A percentile compares a stretch with the other conserved stretches of the same genome.
These are phyloP conservation scores for Brachyhypopomus gauderio DNA, from an alignment of 2,113 vertebrate species.

Conservation along the genomic window DNA sequence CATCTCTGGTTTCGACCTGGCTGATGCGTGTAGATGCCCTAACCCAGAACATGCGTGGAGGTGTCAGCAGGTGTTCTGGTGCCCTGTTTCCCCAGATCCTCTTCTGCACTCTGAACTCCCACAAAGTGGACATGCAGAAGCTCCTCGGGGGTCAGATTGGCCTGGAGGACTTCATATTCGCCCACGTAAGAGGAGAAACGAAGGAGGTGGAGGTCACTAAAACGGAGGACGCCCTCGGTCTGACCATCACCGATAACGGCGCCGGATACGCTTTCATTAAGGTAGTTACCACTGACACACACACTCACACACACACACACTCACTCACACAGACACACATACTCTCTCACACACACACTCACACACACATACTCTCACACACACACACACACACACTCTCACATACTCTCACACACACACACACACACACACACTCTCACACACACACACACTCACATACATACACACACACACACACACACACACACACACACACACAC, in stretches of 20 bases:
- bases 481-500: conserved; percentile 31
- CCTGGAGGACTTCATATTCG: conserved; percentile 96
- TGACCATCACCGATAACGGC: conserved; percentile 97
- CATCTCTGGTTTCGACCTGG: too few species aligned
- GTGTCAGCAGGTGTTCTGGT: background rate
- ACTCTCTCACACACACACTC: conserved; percentile 11
- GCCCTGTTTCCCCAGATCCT: conserved; percentile 80
- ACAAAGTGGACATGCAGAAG: conserved; percentile 99
- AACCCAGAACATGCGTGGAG: too few species aligned
- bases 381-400: conserved; percentile 21
- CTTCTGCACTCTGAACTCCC: conserved; percentile 96
- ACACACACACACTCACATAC: too few species aligned
- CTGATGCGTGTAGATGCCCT: too few species aligned
- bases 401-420: background rate
- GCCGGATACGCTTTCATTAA: conserved; percentile 97
- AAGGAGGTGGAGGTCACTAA: conserved; percentile 97
- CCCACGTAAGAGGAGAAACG: conserved; percentile 90
- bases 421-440: conserved; percentile 12
- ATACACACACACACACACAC: conserved; percentile 33
- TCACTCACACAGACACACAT: background rate
- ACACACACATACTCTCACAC: conserved; percentile 15
- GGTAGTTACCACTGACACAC: conserved; percentile 60
- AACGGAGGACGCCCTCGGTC: conserved; percentile 91
- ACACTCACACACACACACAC: conserved; percentile 33
- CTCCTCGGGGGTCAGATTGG: conserved; percentile 95